phyloP scores from a whole-genome alignment of 2,113 vertebrate species.

The Datnioides undecimradiatus region DNA sequence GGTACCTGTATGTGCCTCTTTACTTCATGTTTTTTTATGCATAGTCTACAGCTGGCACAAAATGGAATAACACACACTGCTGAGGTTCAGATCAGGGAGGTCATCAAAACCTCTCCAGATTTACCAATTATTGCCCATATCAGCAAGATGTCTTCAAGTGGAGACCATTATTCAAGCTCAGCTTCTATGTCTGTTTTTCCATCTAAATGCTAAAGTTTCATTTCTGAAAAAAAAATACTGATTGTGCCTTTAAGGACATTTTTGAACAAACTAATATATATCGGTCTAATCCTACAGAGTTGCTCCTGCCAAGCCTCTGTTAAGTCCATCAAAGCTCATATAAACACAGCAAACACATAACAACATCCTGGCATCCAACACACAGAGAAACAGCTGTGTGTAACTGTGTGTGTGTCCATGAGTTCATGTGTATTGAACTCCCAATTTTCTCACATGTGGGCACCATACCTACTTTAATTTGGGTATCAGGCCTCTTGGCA shows the following conservation, averaged over 20 bases:
- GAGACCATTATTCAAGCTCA: neutral
- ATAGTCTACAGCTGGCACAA: neutral
- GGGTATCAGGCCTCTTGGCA: slow-evolving; percentile 31
- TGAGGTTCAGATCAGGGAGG: neutral
- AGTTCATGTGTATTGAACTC: slow-evolving; percentile 42
- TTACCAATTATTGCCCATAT: neutral
- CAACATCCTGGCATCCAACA: slow-evolving; percentile 37
- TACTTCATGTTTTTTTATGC: neutral
- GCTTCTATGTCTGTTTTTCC: neutral
- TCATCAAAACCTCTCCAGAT: neutral
- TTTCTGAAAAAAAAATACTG: neutral
- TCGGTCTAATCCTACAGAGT: neutral
- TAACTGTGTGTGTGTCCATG: slow-evolving; percentile 23
- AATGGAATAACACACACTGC: neutral
- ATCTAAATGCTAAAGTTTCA: neutral
- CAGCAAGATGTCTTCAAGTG: neutral
- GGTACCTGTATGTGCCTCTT: neutral
- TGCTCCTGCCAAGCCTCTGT: slow-evolving; percentile 39
- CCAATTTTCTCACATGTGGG: slow-evolving; percentile 66
- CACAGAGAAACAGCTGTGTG: slow-evolving; percentile 44
- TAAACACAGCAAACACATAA: slow-evolving; percentile 59
- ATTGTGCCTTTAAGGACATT: neutral
- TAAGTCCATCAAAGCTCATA: slow-evolving; percentile 31
- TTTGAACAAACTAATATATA: neutral
- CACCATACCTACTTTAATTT: slow-evolving; percentile 56